phyloP scores from a whole-genome alignment of 2,797 vertebrate species.

The Orientallactaga sibirica region DNA sequence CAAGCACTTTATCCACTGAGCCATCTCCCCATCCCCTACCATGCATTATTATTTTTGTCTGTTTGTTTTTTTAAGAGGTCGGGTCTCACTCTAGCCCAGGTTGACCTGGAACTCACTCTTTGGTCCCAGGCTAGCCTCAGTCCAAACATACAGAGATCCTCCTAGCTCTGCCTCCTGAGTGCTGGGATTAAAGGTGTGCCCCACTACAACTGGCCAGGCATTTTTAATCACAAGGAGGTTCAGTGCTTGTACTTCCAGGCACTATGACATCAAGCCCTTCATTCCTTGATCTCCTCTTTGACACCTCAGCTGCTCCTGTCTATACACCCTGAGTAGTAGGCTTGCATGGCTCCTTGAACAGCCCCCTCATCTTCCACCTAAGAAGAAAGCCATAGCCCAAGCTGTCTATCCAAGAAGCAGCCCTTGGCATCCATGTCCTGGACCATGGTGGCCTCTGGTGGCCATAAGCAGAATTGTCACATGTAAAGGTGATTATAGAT shows the following conservation, averaged over 20 bases:
- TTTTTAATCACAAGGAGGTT: neutral
- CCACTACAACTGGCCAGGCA: too few relatives aligned
- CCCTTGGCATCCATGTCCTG: neutral
- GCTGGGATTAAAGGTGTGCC: neutral
- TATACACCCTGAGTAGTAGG: rapidly evolving
- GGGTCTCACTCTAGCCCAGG: too few relatives aligned
- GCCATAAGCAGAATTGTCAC: slow-evolving; percentile 73
- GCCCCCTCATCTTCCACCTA: neutral
- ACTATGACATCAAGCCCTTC: neutral
- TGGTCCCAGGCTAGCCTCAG: neutral
- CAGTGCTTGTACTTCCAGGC: neutral
- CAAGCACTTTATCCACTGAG: too few relatives aligned
- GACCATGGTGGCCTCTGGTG: slow-evolving; percentile 81
- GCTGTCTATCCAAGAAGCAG: neutral
- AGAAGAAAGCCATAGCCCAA: neutral
- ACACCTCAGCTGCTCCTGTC: neutral
- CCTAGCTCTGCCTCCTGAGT: neutral
- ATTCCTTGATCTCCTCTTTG: neutral
- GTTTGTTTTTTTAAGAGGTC: too few relatives aligned
- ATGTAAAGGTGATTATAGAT: neutral
- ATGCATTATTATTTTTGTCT: too few relatives aligned
- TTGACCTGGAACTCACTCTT: too few relatives aligned
- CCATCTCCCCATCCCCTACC: too few relatives aligned
- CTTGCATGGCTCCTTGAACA: neutral
- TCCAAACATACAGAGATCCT: neutral